Percentiles rank a stretch among this genome's conserved stretches.
These are phyloP conservation scores for Acanthis flammea DNA, from an alignment of 2,797 vertebrate genomes.

Conservation along the genomic window DNA sequence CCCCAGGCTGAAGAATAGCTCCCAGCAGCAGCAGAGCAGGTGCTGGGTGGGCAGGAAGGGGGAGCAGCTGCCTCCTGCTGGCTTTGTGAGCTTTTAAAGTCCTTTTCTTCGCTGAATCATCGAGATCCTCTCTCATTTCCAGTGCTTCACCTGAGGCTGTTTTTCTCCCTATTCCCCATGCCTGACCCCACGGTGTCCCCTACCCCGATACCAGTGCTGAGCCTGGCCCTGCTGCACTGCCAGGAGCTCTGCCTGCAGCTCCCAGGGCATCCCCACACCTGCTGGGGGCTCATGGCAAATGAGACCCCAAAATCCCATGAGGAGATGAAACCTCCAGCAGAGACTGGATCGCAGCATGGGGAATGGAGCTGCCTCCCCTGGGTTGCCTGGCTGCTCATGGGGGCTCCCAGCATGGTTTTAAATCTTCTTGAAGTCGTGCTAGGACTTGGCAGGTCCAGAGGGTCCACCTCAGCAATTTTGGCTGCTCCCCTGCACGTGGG, in stretches of 20 bases:
- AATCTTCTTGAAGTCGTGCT: accelerated
- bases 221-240: background rate
- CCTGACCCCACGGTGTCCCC: background rate
- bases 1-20: background rate
- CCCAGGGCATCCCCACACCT: background rate
- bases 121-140: background rate
- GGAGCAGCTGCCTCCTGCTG: background rate
- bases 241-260: background rate
- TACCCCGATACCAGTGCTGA: accelerated
- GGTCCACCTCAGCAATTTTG: background rate
- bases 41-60: accelerated
- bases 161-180: background rate
- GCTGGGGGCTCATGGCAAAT: background rate
- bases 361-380: background rate
- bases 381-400: background rate
- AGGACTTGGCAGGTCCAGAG: accelerated
- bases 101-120: background rate
- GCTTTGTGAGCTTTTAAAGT: background rate
- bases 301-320: background rate
- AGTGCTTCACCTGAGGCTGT: background rate
- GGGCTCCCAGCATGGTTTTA: accelerated
- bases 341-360: accelerated
- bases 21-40: background rate
- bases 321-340: background rate
- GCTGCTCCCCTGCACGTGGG: accelerated